These are phyloP conservation scores for Ophion slaviceki DNA, from an alignment of 2,888 invertebrate species.

Conservation along the genomic window DNA sequence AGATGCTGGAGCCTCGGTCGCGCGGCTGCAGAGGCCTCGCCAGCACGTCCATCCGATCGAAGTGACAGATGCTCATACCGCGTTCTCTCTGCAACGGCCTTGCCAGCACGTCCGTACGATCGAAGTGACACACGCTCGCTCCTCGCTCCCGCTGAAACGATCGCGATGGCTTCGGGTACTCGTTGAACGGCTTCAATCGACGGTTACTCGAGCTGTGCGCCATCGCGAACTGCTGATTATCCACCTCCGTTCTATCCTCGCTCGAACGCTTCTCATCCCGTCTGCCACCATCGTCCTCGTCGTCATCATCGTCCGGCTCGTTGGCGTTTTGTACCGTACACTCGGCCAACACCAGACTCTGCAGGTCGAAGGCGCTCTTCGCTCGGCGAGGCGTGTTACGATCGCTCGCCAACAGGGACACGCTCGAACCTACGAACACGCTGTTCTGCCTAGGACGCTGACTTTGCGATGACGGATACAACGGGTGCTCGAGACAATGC, in stretches of 20 bases:
- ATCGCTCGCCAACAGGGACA: constrained; percentile 86
- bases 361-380: constrained; percentile 93
- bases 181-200: constrained; percentile 63
- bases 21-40: constrained; percentile 69
- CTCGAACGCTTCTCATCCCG: background rate
- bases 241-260: constrained; percentile 28
- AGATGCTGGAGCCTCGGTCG: constrained; percentile 75
- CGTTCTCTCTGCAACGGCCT: constrained; percentile 75
- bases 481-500: constrained; percentile 86
- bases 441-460: constrained; percentile 90
- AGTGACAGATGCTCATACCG: constrained; percentile 76
- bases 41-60: constrained; percentile 73
- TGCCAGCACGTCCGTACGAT: constrained; percentile 74
- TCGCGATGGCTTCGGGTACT: constrained; percentile 66
- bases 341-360: constrained; percentile 88
- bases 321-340: constrained; percentile 66
- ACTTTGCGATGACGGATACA: constrained; percentile 79
- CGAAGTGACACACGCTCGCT: constrained; percentile 77
- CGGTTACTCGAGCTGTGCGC: constrained; percentile 43
- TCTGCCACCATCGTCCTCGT: constrained; percentile 55
- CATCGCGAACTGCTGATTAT: constrained; percentile 48
- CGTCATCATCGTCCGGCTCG: constrained; percentile 46
- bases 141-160: constrained; percentile 74
- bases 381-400: constrained; percentile 89
- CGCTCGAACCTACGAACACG: constrained; percentile 91